These are phyloP conservation scores for Stratiolaelaps scimitus DNA, from an alignment of 1,140 invertebrate species.

Conservation along the genomic window DNA sequence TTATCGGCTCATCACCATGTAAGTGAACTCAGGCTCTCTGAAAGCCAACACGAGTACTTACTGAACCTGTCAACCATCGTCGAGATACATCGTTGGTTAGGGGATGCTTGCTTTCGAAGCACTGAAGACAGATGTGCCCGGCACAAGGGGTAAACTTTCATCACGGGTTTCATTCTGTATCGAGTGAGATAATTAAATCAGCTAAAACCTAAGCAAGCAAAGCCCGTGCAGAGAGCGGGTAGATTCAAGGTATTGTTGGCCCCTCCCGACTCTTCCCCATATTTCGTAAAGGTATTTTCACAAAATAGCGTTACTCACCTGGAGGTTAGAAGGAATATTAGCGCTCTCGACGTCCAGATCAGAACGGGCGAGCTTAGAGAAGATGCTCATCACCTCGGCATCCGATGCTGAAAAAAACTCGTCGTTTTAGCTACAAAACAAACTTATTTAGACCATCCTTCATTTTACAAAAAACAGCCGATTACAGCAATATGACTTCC, in stretches of 20 bases:
- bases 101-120: too few relatives aligned
- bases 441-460: not conserved
- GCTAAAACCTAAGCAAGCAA: too few relatives aligned
- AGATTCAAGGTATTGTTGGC: not conserved
- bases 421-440: not conserved
- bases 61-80: too few relatives aligned
- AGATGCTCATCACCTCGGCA: constrained; percentile 7
- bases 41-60: too few relatives aligned
- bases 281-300: not conserved
- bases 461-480: not conserved
- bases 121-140: too few relatives aligned
- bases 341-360: not conserved
- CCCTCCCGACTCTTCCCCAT: not conserved
- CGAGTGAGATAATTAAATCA: too few relatives aligned
- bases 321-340: not conserved
- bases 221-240: not conserved
- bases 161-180: too few relatives aligned
- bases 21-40: too few relatives aligned
- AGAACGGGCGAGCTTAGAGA: not conserved
- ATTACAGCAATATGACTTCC: too few relatives aligned
- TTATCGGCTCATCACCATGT: too few relatives aligned
- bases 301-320: not conserved
- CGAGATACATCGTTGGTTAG: too few relatives aligned
- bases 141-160: too few relatives aligned
- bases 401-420: not conserved